A percentile compares a stretch with the other conserved stretches of the same genome.
Conservation (phyloP, 1,140 invertebrate species). For the Zaprionus vittiger region DNA sequence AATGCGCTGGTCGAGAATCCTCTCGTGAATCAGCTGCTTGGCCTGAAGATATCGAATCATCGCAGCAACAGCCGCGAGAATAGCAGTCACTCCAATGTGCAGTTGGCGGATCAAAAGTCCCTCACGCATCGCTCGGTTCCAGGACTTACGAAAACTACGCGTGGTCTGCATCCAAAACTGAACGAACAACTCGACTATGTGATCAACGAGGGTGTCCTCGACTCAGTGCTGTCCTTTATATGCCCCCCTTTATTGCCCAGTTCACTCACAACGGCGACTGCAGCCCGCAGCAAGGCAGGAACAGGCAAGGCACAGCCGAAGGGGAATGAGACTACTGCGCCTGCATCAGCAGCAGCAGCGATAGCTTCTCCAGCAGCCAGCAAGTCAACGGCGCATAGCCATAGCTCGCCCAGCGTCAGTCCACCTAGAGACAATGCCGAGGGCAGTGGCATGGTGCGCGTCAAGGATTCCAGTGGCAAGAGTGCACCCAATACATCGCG, state of each 20-base stretch:
- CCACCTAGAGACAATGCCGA: constrained; percentile 7
- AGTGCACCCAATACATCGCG: constrained; percentile 12
- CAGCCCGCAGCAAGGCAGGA: constrained; percentile 26
- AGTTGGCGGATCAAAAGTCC: constrained; percentile 34
- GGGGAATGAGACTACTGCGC: constrained; percentile 23
- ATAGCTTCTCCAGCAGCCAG: not conserved
- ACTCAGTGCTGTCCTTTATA: constrained; percentile 90
- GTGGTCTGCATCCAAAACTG: constrained; percentile 71
- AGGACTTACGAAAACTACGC: constrained; percentile 38
- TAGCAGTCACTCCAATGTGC: constrained; percentile 28
- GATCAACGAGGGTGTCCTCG: constrained; percentile 90
- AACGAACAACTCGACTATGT: constrained; percentile 85
- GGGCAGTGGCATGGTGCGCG: constrained; percentile 58
- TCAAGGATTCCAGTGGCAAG: constrained; percentile 56
- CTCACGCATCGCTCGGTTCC: constrained; percentile 12
- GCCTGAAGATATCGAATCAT: constrained; percentile 37
- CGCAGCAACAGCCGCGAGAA: constrained; percentile 27
- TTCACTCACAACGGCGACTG: constrained; percentile 15
- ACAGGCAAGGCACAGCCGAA: constrained; percentile 25
- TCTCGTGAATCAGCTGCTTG: constrained; percentile 66
- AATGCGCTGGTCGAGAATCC: constrained; percentile 67
- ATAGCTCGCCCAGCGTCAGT: constrained; percentile 20
- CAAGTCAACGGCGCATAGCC: not conserved
- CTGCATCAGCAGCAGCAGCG: constrained; percentile 11
- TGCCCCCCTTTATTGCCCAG: constrained; percentile 69